phyloP scores from a whole-genome alignment of 1,140 invertebrate species.

The Drosophila pruinosa region DNA sequence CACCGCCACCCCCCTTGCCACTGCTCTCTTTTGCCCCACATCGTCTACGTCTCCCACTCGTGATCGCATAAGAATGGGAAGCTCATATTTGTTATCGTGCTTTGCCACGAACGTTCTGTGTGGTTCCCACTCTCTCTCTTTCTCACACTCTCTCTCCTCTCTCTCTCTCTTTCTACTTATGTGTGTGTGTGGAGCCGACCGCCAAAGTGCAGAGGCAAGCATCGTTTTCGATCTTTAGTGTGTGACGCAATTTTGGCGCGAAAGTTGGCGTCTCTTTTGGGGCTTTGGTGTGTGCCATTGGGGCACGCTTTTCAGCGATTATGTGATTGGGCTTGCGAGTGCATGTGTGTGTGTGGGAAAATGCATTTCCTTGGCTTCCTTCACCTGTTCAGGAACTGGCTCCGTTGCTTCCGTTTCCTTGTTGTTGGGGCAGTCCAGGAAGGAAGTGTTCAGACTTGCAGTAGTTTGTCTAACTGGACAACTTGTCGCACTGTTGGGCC shows the following conservation, averaged over 20 bases:
- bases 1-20: constrained; percentile 12
- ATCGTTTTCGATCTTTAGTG: constrained; percentile 31
- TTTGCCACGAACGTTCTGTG: constrained; percentile 58
- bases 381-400: constrained; percentile 32
- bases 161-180: constrained; percentile 1
- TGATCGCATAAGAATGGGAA: constrained; percentile 43
- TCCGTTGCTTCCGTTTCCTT: constrained; percentile 51
- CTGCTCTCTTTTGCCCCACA: constrained; percentile 4
- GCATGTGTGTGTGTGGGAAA: constrained; percentile 1
- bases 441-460: constrained; percentile 43
- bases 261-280: constrained; percentile 70
- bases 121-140: constrained; percentile 8
- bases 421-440: constrained; percentile 29
- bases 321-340: not conserved
- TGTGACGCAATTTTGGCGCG: constrained; percentile 78
- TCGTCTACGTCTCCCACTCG: constrained; percentile 36
- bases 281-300: constrained; percentile 39
- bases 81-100: constrained; percentile 74
- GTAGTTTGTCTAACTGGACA: constrained; percentile 10
- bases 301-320: constrained; percentile 42
- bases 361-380: not conserved
- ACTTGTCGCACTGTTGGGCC: constrained; percentile 10
- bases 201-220: constrained; percentile 49
- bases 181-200: constrained; percentile 41
- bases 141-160: constrained; percentile 4